Conservation (phyloP, 2,113 vertebrate species). For the Zosterops pallidus region DNA sequence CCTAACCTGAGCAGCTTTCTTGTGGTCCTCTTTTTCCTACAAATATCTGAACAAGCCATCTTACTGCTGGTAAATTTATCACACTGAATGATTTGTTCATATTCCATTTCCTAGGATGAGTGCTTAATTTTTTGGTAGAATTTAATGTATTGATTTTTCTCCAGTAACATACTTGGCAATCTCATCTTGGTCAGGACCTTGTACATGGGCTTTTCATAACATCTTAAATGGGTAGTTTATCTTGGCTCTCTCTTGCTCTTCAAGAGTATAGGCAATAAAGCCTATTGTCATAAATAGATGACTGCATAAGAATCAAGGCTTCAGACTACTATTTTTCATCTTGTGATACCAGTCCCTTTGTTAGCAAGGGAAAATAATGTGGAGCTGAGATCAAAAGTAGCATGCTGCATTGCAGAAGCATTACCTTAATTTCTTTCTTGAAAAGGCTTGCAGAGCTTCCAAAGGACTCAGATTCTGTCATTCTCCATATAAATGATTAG, state of each 20-base stretch:
- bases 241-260: neutral
- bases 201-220: neutral
- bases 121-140: neutral
- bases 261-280: neutral
- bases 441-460: neutral
- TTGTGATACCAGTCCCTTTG: neutral
- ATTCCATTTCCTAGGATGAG: neutral
- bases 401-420: neutral
- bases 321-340: neutral
- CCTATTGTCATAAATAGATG: neutral
- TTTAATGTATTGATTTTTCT: neutral
- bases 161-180: neutral
- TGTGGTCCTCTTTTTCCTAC: neutral
- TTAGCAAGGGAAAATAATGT: neutral
- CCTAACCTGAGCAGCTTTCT: neutral
- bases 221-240: neutral
- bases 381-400: neutral
- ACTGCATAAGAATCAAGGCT: neutral
- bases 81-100: neutral
- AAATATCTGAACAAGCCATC: neutral
- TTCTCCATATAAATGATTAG: neutral
- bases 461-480: neutral
- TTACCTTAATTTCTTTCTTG: neutral
- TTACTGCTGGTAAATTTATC: neutral
- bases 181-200: neutral